Percentiles rank a stretch among this genome's conserved stretches.
These are phyloP conservation scores for Drosophila pseudoananassae DNA, from an alignment of 1,140 invertebrate genomes.

Conservation along the genomic window DNA sequence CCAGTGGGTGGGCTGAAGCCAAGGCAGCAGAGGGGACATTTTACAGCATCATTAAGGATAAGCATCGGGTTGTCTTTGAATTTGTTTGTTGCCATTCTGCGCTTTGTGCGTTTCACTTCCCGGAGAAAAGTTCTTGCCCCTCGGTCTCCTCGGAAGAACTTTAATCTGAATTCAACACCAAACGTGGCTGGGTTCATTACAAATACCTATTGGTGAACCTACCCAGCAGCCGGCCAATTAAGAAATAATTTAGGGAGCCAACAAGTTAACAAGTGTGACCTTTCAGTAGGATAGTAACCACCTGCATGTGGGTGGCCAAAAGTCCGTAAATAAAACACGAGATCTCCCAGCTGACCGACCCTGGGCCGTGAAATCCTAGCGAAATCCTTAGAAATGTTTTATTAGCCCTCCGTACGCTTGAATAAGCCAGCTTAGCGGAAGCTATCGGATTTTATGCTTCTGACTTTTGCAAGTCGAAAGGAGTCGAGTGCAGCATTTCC, in stretches of 20 bases:
- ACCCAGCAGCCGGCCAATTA: constrained; percentile 55
- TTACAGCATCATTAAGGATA: constrained; percentile 82
- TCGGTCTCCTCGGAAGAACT: constrained; percentile 9
- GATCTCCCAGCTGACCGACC: constrained; percentile 40
- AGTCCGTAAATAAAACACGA: constrained; percentile 57
- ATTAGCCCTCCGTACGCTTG: constrained; percentile 80
- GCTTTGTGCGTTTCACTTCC: constrained; percentile 53
- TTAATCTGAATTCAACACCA: constrained; percentile 47
- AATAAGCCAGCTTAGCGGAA: constrained; percentile 83
- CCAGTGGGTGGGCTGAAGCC: constrained; percentile 26
- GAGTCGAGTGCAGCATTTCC: constrained; percentile 33
- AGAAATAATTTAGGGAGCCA: constrained; percentile 69
- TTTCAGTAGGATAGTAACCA: constrained; percentile 41
- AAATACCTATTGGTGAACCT: background rate
- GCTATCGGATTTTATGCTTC: constrained; percentile 82
- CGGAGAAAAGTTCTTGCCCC: constrained; percentile 50
- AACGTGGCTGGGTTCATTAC: constrained; percentile 38
- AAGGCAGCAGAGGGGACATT: constrained; percentile 44
- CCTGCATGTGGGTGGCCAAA: constrained; percentile 23
- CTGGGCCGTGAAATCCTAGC: constrained; percentile 61
- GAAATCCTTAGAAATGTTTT: constrained; percentile 83
- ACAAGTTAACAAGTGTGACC: constrained; percentile 62
- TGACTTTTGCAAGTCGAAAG: constrained; percentile 73
- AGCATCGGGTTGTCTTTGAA: constrained; percentile 75
- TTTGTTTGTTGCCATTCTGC: constrained; percentile 62